A percentile compares a stretch with the other conserved stretches of the same genome.
These are phyloP conservation scores for Brachyhypopomus gauderio DNA, from an alignment of 2,113 vertebrate genomes.

Conservation along the genomic window DNA sequence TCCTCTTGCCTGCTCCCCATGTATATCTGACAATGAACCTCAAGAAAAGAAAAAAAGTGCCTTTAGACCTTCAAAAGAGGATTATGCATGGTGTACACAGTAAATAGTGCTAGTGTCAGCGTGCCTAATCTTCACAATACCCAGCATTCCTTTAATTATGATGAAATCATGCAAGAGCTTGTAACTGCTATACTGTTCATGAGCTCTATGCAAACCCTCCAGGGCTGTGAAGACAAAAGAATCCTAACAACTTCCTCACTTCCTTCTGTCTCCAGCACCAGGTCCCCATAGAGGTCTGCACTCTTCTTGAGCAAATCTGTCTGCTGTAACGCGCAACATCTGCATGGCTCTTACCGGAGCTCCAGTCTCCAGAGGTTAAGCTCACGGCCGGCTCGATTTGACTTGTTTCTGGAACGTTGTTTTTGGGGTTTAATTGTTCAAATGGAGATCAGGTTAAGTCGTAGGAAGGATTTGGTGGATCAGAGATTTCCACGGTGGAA, in stretches of 20 bases:
- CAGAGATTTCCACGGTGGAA: no score
- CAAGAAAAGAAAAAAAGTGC: neutral
- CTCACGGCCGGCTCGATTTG: neutral
- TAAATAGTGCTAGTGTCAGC: neutral
- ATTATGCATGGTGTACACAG: neutral
- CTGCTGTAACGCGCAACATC: conserved; percentile 42
- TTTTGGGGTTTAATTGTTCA: neutral
- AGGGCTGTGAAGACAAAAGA: conserved; percentile 33
- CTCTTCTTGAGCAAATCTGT: conserved; percentile 3
- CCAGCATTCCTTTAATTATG: conserved; percentile 33
- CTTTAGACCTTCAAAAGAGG: conserved; percentile 2
- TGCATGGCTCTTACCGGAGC: conserved; percentile 7
- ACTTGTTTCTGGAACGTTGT: neutral
- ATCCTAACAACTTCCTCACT: conserved; percentile 22
- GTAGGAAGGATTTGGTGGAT: no score
- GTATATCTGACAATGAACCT: neutral
- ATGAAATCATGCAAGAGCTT: conserved; percentile 51
- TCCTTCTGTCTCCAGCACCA: conserved; percentile 18
- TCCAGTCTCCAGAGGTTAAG: conserved; percentile 6
- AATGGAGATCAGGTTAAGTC: conserved; percentile 2
- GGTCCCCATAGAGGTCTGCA: conserved; percentile 18
- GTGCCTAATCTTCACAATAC: conserved; percentile 20
- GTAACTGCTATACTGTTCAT: conserved; percentile 43
- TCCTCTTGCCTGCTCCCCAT: no score
- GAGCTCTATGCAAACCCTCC: conserved; percentile 15